Conservation (phyloP, 2,113 vertebrate genomes). For the Hippocampus comes region DNA sequence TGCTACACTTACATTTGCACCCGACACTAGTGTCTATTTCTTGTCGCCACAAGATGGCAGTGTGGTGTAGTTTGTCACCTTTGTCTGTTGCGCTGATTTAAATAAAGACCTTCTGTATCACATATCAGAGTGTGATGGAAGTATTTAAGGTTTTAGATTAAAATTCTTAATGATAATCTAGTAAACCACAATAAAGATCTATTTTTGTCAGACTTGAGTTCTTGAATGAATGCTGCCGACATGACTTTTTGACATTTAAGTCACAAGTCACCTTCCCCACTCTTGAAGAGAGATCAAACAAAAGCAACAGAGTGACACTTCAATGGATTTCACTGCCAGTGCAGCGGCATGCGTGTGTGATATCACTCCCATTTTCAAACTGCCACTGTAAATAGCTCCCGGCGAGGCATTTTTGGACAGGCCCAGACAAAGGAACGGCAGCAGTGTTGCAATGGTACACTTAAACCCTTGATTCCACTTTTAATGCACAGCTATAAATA, state of each 20-base stretch:
- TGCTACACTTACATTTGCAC: not conserved
- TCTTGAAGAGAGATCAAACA: conserved; percentile 19
- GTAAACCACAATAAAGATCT: not conserved
- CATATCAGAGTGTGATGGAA: not conserved
- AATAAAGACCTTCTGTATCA: not conserved
- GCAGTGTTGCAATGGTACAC: conserved; percentile 68
- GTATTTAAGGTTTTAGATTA: not conserved
- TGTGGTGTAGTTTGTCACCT: conserved; percentile 13
- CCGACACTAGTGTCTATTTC: not conserved
- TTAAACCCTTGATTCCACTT: conserved; percentile 74
- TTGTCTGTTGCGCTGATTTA: not conserved
- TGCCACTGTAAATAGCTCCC: conserved; percentile 61
- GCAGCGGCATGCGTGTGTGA: conserved; percentile 49
- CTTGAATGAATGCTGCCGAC: not conserved
- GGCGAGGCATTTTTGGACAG: conserved; percentile 75
- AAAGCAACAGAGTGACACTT: conserved; percentile 28
- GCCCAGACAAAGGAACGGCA: conserved; percentile 72
- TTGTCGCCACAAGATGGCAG: conserved; percentile 59
- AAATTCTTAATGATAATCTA: not conserved
- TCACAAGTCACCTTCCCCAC: conserved; percentile 9
- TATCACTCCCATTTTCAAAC: conserved; percentile 48
- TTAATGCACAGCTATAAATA: conserved; percentile 80
- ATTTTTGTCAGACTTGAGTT: not conserved
- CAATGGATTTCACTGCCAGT: conserved; percentile 37
- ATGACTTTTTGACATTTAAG: conserved; percentile 12